A percentile compares a stretch with the other conserved stretches of the same genome.
These are phyloP conservation scores for Neuroscelio doddi DNA, from an alignment of 2,888 invertebrate genomes.

Conservation along the genomic window DNA sequence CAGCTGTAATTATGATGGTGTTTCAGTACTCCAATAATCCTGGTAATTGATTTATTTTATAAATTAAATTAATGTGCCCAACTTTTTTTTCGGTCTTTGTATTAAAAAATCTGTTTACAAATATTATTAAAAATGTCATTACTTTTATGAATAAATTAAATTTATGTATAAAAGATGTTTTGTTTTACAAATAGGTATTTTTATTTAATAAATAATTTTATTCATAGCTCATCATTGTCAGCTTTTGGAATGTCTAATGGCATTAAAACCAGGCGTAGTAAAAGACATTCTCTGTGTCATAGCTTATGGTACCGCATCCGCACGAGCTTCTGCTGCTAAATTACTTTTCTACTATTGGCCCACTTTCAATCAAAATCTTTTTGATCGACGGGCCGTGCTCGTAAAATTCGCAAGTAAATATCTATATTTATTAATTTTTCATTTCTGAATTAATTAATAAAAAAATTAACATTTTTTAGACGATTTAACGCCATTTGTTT, in stretches of 20 bases:
- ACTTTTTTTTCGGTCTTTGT: too few species aligned
- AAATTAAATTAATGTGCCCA: too few species aligned
- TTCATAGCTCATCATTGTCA: conserved; percentile 93
- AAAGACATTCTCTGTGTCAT: conserved; percentile 96
- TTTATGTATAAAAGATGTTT: too few species aligned
- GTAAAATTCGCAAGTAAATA: conserved; percentile 88
- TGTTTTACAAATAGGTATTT: too few species aligned
- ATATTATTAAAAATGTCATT: too few species aligned
- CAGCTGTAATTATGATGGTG: too few species aligned
- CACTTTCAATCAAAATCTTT: conserved; percentile 93
- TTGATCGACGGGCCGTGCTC: conserved; percentile 90
- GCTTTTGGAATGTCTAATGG: conserved; percentile 96
- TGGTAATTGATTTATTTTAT: too few species aligned
- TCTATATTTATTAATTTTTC: background rate
- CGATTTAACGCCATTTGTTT: conserved; percentile 85
- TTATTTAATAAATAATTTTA: too few species aligned
- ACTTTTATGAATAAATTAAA: too few species aligned
- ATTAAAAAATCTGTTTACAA: too few species aligned
- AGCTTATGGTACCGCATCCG: conserved; percentile 95
- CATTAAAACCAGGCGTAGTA: conserved; percentile 90
- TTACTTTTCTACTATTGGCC: conserved; percentile 99
- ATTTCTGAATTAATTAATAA: background rate
- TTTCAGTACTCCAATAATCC: conserved; percentile 96
- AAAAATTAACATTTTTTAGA: conserved; percentile 71
- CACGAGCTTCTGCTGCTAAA: conserved; percentile 96